These are phyloP conservation scores for Zosterops hypoxanthus DNA, from an alignment of 2,113 vertebrate species.

Conservation along the genomic window DNA sequence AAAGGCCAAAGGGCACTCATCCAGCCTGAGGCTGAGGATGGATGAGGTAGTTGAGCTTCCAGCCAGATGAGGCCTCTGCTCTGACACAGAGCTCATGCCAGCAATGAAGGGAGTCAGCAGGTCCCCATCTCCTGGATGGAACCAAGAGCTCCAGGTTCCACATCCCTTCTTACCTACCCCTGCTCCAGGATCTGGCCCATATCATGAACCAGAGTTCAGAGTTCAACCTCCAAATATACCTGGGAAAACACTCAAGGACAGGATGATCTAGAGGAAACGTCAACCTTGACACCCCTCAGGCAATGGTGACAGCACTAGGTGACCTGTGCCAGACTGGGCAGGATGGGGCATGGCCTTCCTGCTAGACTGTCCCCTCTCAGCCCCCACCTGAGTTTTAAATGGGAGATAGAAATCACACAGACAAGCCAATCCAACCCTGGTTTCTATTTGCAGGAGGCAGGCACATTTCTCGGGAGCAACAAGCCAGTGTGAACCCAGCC, in stretches of 20 bases:
- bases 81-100: background rate
- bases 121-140: background rate
- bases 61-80: background rate
- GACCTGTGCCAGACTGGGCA: background rate
- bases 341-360: background rate
- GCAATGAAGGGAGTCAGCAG: background rate
- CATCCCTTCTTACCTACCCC: background rate
- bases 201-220: background rate
- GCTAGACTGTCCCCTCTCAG: background rate
- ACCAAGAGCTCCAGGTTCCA: background rate
- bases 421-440: background rate
- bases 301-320: no score
- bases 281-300: rapidly evolving
- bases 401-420: background rate
- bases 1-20: background rate
- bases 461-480: background rate
- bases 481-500: background rate
- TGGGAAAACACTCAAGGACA: background rate
- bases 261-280: background rate
- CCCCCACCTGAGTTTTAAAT: background rate
- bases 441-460: conserved; percentile 25
- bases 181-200: background rate
- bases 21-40: background rate
- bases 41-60: background rate
- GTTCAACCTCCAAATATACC: background rate